Base-by-base conservation (phyloP, 2,888 invertebrate species). In the Conistra vaccinii region DNA sequence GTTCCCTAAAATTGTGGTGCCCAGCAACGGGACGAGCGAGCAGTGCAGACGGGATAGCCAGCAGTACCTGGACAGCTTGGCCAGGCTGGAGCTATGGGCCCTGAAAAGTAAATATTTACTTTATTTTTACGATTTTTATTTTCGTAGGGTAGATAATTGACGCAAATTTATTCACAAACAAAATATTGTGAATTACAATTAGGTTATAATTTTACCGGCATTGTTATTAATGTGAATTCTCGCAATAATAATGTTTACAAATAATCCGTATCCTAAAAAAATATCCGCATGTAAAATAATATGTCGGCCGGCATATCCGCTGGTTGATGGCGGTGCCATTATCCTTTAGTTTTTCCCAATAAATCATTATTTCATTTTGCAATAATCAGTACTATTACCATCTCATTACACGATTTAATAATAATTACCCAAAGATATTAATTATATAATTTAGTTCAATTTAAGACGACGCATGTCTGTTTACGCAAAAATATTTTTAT, bases 31-130 rank as follows among this genome's bases (percentile, higher is more conserved):
- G 65, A 95, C 96, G 58, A 96, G 95, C 84, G 93, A 94, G 69
- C 93, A 93, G 87, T 97, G 97, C 89, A 88, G 95, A 51, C 89
- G 93, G 73, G 97, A 96, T 62, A 94, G 94, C 69, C 92, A 93
- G 81, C 86, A 91, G 45, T 96, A 94, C 61, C 71, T 96, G 75
- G 92, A 95, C 70, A 92, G 94, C 75, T 85, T 97, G 83, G 92
- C 94, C 14, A 90, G 92, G 5, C 90, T 97, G 84, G 95, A 97
- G 80, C 81, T 97, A 17, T 96, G 97, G 96, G 97, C 97, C 60
- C 77, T 97, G 63, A 97, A 97, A 96, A 97, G 97, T 97, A 95
- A 95, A 91, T 92, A 80, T 74, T 79, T 79, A 51, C 57, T 61
- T 68, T 58, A 67, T 58, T 61, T 12, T n/a, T 0, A 9, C 61